These are phyloP conservation scores for Saturnia japonica DNA, from an alignment of 2,888 invertebrate species.

Conservation along the genomic window DNA sequence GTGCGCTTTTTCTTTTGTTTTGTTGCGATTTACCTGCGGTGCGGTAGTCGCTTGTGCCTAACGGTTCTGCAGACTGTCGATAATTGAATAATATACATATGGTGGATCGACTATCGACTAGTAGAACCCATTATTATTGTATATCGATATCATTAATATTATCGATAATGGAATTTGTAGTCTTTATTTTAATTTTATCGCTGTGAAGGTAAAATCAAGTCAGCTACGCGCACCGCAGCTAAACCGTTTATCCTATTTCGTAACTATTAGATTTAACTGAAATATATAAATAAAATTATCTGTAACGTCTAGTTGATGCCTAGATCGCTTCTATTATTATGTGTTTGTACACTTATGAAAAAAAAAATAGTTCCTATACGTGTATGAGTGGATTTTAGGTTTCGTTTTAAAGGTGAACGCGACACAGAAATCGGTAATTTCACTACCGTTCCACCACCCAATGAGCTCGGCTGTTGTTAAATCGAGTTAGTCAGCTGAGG, in stretches of 20 bases:
- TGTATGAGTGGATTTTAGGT: constrained; percentile 5
- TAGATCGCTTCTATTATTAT: constrained; percentile 35
- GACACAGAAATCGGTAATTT: constrained; percentile 8
- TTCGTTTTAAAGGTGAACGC: not conserved
- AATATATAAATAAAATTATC: constrained; percentile 23
- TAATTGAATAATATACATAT: not conserved
- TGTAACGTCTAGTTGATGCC: constrained; percentile 30
- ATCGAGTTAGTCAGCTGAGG: too few relatives aligned
- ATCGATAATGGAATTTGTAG: not conserved
- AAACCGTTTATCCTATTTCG: constrained; percentile 28
- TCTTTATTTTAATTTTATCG: not conserved
- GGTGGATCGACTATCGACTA: not conserved
- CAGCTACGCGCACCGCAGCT: constrained; percentile 21
- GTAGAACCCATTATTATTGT: not conserved
- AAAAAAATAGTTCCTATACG: constrained; percentile 35
- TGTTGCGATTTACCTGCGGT: constrained; percentile 9
- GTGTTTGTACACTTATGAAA: constrained; percentile 29
- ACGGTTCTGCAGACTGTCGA: too few relatives aligned
- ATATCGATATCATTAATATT: not conserved
- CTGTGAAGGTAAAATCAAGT: not conserved
- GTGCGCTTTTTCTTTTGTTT: constrained; percentile 54
- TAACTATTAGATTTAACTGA: constrained; percentile 30
- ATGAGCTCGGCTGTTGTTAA: too few relatives aligned
- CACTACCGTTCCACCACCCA: not conserved
- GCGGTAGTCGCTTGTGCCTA: not conserved